These are phyloP conservation scores for Tachysurus vachellii DNA, from an alignment of 2,113 vertebrate genomes.

Conservation along the genomic window DNA sequence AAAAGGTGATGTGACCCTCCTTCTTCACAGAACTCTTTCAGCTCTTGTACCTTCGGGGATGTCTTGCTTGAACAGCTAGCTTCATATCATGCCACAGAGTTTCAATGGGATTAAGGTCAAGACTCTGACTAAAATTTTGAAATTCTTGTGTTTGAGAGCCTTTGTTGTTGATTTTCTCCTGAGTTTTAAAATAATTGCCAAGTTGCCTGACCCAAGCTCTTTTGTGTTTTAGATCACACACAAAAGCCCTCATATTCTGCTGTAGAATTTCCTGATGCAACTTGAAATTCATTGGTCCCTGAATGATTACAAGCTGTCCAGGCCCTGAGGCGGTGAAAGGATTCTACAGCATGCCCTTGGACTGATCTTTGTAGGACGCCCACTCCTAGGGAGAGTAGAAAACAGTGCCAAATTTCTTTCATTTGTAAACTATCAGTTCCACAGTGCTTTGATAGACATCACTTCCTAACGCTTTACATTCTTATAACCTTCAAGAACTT, in stretches of 20 bases:
- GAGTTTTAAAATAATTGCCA: slow-evolving; percentile 22
- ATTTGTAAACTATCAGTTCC: slow-evolving; percentile 3
- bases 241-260: slow-evolving; percentile 14
- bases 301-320: slow-evolving; percentile 34
- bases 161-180: slow-evolving; percentile 27
- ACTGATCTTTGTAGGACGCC: slow-evolving; percentile 27
- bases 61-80: slow-evolving; percentile 2
- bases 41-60: slow-evolving; percentile 2
- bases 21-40: neutral
- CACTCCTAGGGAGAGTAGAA: slow-evolving; percentile 3
- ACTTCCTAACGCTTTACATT: neutral
- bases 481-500: slow-evolving; percentile 7
- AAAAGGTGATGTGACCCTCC: slow-evolving; percentile 1
- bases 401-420: slow-evolving; percentile 2
- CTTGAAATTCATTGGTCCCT: slow-evolving; percentile 36
- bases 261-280: slow-evolving; percentile 27
- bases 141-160: slow-evolving; percentile 27
- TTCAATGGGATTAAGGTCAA: slow-evolving; percentile 26
- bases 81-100: slow-evolving; percentile 12
- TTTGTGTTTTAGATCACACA: slow-evolving; percentile 35
- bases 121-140: slow-evolving; percentile 10
- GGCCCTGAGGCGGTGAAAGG: slow-evolving; percentile 22
- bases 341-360: slow-evolving; percentile 23
- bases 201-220: slow-evolving; percentile 26
- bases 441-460: neutral